Evolutionary conservation across 2,113 vertebrate species (phyloP).

Genomic region (Anhinga anhinga): DNA sequence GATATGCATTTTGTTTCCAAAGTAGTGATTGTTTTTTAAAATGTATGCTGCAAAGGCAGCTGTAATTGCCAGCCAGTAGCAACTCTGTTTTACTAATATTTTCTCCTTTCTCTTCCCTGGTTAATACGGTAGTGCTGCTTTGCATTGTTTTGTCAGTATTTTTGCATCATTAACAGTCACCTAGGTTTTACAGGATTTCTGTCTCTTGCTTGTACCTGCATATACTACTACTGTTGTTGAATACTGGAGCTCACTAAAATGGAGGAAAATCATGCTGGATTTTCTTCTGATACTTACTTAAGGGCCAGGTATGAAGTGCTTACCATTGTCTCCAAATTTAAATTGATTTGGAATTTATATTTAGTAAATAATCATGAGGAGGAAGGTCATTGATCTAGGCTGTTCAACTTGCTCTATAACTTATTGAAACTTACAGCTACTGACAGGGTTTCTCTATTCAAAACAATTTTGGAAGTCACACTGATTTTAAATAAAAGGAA

Average conservation of each 20-base stretch:
- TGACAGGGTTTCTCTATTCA: not conserved
- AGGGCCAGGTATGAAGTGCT: not conserved
- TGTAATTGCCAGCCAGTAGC: not conserved
- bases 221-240: not conserved
- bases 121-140: not conserved
- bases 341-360: not conserved
- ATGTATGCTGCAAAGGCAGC: not conserved
- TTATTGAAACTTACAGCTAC: not conserved
- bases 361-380: not conserved
- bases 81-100: not conserved
- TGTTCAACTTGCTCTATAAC: not conserved
- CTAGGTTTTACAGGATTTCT: not conserved
- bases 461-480: not conserved
- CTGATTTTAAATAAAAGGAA: not conserved
- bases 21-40: not conserved
- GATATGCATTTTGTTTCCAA: not conserved
- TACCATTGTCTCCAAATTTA: not conserved
- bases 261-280: not conserved
- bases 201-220: not conserved
- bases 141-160: not conserved
- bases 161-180: not conserved
- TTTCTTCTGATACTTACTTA: not conserved
- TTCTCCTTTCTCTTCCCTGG: not conserved
- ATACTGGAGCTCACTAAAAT: not conserved
- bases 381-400: not conserved